Evolutionary conservation across 2,888 invertebrate genomes (phyloP).

Genomic region (Antheraea yamamai): DNA sequence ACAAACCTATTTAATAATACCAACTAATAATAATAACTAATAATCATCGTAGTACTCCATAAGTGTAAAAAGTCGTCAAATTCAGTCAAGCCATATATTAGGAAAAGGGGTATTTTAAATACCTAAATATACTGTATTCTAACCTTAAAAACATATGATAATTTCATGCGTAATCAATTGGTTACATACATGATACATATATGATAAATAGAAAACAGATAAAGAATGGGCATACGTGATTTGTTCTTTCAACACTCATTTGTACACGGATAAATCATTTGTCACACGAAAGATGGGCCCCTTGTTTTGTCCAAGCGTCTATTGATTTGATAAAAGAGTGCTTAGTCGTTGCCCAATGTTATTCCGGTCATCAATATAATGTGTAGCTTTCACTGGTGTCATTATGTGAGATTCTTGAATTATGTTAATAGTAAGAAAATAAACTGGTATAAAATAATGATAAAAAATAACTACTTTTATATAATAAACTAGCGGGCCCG

Average conservation of each 20-base stretch:
- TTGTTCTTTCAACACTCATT: conserved; percentile 63
- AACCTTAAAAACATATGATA: not conserved
- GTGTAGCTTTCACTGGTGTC: conserved; percentile 10
- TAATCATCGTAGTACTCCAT: too few species aligned
- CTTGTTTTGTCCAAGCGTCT: conserved; percentile 41
- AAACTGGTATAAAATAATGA: not conserved
- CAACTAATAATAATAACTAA: too few species aligned
- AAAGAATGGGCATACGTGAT: conserved; percentile 60
- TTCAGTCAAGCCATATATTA: too few species aligned
- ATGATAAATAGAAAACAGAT: conserved; percentile 61
- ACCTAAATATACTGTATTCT: not conserved
- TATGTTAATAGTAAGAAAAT: conserved; percentile 16
- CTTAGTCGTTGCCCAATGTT: conserved; percentile 19
- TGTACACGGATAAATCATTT: conserved; percentile 61
- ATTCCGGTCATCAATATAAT: conserved; percentile 7
- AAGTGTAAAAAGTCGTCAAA: too few species aligned
- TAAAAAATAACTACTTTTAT: not conserved
- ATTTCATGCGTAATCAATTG: not conserved
- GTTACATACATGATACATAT: conserved; percentile 25
- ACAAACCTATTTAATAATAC: too few species aligned
- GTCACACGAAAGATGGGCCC: conserved; percentile 34
- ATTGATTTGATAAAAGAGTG: conserved; percentile 49
- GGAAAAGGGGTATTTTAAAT: too few species aligned
- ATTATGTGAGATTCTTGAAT: conserved; percentile 1
- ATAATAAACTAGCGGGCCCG: too few species aligned